Base-by-base conservation (phyloP, 2,888 invertebrate species). In the Trichacis sp. region DNA sequence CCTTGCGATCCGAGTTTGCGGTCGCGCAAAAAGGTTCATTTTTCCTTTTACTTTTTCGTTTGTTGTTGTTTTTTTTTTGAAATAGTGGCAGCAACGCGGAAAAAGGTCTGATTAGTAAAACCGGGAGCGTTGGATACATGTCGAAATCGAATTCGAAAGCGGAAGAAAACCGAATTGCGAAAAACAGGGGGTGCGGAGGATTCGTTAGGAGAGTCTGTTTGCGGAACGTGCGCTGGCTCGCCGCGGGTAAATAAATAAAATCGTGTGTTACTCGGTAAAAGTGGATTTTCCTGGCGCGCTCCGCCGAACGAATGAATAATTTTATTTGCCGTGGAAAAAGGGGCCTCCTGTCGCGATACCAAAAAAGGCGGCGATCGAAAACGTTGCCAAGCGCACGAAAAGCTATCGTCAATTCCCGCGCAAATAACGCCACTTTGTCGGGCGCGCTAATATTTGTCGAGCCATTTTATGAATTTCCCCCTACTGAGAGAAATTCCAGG, bases 201-300 rank as follows among this genome's bases (percentile, higher is more conserved):
- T 79, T 79, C 79, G 78, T 79, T 78, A 78, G 75, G 62, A 70
- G 70, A 70, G 75, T 76, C 73, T 79, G 78, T 80, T 81, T 79
- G 76, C 73, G 71, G 77, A 78, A 79, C 79, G 78, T 77, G 77
- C 72, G 55, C 67, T 49, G 55, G 60, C 64, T 68, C 73, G 74
- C 74, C 69, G 65, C 73, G 69, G 73, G 75, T 76, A 78, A 79
- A 78, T 79, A 79, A 78, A 80, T 78, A 78, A 78, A 80, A 75
- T 74, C 73, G 69, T 71, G 71, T 67, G 74, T 73, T 68, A 67
- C 61, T 56, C 61, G 40, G 69, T 33, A 57, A 64, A 70, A 70
- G 67, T 70, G 59, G 64, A 64, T 67, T 67, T 67, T 43, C 64
- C 45, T 36, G 51, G 60, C 38, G 57, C 59, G 59, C 50, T 62